Percentiles rank a stretch among this genome's conserved stretches.
These are phyloP conservation scores for Rhynchonycteris naso DNA, from an alignment of 2,797 vertebrate species.

Conservation along the genomic window DNA sequence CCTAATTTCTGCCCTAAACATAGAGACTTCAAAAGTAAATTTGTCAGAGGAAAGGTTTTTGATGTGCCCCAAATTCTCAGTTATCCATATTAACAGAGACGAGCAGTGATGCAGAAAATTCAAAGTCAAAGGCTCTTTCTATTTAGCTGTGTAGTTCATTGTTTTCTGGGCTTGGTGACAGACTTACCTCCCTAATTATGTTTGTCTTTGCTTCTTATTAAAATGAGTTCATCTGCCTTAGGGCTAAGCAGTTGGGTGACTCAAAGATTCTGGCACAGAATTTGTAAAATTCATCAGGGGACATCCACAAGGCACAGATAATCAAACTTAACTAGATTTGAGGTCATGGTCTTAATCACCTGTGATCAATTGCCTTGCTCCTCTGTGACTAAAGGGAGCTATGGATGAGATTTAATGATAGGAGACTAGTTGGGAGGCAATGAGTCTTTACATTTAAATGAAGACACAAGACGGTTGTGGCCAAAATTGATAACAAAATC, in stretches of 20 bases:
- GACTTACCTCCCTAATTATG: conserved; percentile 53
- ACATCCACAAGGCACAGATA: conserved; percentile 60
- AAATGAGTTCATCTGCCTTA: conserved; percentile 62
- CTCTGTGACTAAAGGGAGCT: conserved; percentile 36
- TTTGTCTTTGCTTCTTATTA: conserved; percentile 68
- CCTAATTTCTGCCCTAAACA: conserved; percentile 48
- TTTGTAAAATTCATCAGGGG: conserved; percentile 39
- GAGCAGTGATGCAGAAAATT: neutral
- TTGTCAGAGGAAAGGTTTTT: conserved; percentile 39
- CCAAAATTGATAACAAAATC: neutral
- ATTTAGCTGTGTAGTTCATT: conserved; percentile 24
- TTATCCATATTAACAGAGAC: conserved; percentile 14
- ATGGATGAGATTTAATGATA: conserved; percentile 39
- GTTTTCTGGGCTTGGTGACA: conserved; percentile 25
- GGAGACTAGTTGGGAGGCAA: conserved; percentile 2
- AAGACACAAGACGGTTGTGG: neutral
- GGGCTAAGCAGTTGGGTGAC: neutral
- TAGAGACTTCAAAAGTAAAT: conserved; percentile 60
- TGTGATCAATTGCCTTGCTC: conserved; percentile 62
- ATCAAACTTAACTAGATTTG: conserved; percentile 60
- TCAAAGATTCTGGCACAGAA: conserved; percentile 54
- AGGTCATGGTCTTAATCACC: conserved; percentile 56
- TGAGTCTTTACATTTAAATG: conserved; percentile 19
- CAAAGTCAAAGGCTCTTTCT: conserved; percentile 56
- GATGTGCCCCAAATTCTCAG: conserved; percentile 32